Conservation (phyloP, 2,888 invertebrate genomes). For the Amphipyra berbera region DNA sequence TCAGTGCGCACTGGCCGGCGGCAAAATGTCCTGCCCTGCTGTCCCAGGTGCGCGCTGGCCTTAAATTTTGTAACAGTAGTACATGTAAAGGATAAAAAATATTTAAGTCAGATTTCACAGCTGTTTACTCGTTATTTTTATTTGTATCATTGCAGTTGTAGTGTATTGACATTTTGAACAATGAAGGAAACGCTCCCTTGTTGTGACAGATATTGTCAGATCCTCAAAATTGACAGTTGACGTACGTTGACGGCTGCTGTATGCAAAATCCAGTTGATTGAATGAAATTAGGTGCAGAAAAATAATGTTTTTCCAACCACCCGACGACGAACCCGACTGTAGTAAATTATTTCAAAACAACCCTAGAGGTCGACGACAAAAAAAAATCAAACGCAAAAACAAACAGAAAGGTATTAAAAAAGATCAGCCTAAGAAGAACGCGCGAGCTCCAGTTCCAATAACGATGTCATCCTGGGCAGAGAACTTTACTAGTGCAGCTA, state of each 20-base stretch:
- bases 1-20: too few species aligned
- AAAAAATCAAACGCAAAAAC: constrained; percentile 64
- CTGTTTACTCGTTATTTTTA: too few species aligned
- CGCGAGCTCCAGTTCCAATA: constrained; percentile 51
- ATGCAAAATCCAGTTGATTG: too few species aligned
- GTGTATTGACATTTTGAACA: neutral
- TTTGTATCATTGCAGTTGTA: too few species aligned
- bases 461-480: constrained; percentile 84
- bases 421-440: constrained; percentile 51
- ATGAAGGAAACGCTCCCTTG: neutral
- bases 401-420: constrained; percentile 58
- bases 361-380: constrained; percentile 62
- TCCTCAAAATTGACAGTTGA: constrained; percentile 6
- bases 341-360: constrained; percentile 48
- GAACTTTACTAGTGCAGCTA: constrained; percentile 76
- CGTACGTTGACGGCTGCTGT: too few species aligned
- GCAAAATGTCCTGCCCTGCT: too few species aligned
- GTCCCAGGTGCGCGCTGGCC: too few species aligned
- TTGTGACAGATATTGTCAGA: too few species aligned
- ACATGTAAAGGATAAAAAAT: too few species aligned
- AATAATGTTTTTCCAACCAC: constrained; percentile 69
- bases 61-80: too few species aligned
- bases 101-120: too few species aligned
- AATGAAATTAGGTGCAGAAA: neutral
- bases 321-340: constrained; percentile 52